Evolutionary conservation across 2,888 invertebrate species (phyloP).

Genomic region (Nomada hirtipes): DNA sequence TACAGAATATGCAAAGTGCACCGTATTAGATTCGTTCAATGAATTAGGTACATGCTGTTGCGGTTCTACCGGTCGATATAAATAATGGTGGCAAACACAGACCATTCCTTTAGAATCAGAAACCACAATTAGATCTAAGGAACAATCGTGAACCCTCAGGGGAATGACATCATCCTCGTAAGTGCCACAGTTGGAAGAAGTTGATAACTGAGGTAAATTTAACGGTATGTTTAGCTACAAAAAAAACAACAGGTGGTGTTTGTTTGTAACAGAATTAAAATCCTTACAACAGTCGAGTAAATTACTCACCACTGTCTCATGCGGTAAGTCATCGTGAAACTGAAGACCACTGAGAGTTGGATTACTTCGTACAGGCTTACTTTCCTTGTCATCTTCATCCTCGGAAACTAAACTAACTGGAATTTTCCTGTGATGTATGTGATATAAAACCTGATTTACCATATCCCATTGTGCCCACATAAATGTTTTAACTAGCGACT

Average conservation of each 20-base stretch:
- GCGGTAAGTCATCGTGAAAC: constrained; percentile 94
- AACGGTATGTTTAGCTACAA: constrained; percentile 93
- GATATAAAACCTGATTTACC: constrained; percentile 91
- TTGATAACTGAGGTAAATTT: constrained; percentile 90
- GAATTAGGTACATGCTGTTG: constrained; percentile 83
- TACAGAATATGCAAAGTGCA: constrained; percentile 94
- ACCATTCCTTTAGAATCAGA: constrained; percentile 91
- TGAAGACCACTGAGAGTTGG: constrained; percentile 93
- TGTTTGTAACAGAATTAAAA: neutral
- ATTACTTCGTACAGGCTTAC: constrained; percentile 84
- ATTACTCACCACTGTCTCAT: constrained; percentile 92
- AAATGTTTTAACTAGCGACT: constrained; percentile 88
- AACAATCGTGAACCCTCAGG: constrained; percentile 92
- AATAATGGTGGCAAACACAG: constrained; percentile 92
- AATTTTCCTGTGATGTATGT: constrained; percentile 92
- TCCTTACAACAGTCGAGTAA: constrained; percentile 14
- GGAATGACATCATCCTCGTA: constrained; percentile 94
- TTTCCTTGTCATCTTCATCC: constrained; percentile 86
- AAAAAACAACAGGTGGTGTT: neutral
- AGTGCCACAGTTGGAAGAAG: constrained; percentile 87
- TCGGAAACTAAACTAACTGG: constrained; percentile 89
- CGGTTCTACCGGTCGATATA: constrained; percentile 89
- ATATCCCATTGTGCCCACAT: constrained; percentile 96
- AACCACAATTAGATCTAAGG: constrained; percentile 91
- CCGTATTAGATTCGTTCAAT: constrained; percentile 86